Base-by-base conservation (phyloP, 2,113 vertebrate genomes). In the Emydura subglobosa region DNA sequence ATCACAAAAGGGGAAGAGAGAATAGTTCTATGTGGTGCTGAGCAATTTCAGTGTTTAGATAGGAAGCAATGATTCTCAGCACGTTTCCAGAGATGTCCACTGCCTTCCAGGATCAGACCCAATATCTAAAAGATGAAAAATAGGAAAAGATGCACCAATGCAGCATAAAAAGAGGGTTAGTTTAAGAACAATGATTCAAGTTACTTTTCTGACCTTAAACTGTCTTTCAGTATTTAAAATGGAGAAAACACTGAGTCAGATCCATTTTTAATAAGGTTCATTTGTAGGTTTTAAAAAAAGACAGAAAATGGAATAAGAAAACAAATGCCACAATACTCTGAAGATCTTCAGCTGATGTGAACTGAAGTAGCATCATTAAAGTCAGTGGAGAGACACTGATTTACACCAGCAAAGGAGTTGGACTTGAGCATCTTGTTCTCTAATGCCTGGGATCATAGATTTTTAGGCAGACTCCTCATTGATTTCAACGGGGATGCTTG, bases 321-420 rank as follows among this genome's bases (percentile, higher is more conserved):
- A 47, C 89, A 94, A 96, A 57, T 61, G 42, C 44, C 19, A 79
- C 50, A 86, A 49, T 92, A 31, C 25, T 55, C 47, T 88, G 31
- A 79, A 83, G 47, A 84, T 57, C 53, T 24, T 24, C 49, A 59
- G 57, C 79, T 81, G 19, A 96, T 88, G 90, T 78, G 44, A 76
- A 78, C 39, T 86, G 54, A n/a, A 88, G 89, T 95, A 90, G 93
- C 89, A 91, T 85, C 34, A 47, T 51, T 81, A 79, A 47, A 81
- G 34, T 94, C 93, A 93, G 95, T n/a, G 94, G 87, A 89, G 65
- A 81, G 87, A 59, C 83, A 42, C 11, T 92, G 89, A 93, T 94
- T 97, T 97, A 93, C 74, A 91, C 7, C 6, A 65, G 44, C 11
- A 50, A 89, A n/a, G 68, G 81, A 92, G 90, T 94, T 96, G 86